Conservation (phyloP, 2,113 vertebrate genomes). For the Nibea coibor region DNA sequence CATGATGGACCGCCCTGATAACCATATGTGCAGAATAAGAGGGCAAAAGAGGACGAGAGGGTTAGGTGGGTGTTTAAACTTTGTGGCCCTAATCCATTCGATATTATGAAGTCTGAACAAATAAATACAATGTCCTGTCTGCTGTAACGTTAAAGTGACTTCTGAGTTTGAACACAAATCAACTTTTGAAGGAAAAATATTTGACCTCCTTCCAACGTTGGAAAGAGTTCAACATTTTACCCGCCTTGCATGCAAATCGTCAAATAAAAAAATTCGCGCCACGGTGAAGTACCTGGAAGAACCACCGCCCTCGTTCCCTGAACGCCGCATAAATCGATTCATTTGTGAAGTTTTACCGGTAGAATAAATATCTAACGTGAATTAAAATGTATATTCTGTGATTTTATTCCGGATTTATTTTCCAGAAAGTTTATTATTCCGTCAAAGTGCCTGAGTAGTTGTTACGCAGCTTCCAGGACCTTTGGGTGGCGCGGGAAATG, state of each 20-base stretch:
- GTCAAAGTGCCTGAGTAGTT: accelerated
- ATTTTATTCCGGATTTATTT: accelerated
- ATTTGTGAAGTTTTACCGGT: accelerated
- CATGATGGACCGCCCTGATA: too few species aligned
- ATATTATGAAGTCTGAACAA: too few species aligned
- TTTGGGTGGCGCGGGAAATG: conserved; percentile 74
- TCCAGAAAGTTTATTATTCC: accelerated
- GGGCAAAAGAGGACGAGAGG: too few species aligned
- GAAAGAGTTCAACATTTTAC: conserved; percentile 57
- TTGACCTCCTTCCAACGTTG: conserved; percentile 5
- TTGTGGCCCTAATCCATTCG: too few species aligned
- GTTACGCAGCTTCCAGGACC: conserved; percentile 77
- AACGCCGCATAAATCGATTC: accelerated
- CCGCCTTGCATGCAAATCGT: conserved; percentile 78
- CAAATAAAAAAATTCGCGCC: conserved; percentile 78
- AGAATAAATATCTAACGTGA: accelerated
- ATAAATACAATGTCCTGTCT: too few species aligned
- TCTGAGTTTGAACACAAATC: not conserved
- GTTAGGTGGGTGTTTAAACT: too few species aligned
- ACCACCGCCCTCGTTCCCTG: accelerated
- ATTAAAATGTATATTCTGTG: accelerated
- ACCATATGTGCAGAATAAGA: too few species aligned
- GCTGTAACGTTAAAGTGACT: not conserved
- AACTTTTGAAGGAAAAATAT: too few species aligned
- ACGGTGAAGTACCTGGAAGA: conserved; percentile 67